These are phyloP conservation scores for Iphiclides podalirius DNA, from an alignment of 2,888 invertebrate genomes.

Conservation along the genomic window DNA sequence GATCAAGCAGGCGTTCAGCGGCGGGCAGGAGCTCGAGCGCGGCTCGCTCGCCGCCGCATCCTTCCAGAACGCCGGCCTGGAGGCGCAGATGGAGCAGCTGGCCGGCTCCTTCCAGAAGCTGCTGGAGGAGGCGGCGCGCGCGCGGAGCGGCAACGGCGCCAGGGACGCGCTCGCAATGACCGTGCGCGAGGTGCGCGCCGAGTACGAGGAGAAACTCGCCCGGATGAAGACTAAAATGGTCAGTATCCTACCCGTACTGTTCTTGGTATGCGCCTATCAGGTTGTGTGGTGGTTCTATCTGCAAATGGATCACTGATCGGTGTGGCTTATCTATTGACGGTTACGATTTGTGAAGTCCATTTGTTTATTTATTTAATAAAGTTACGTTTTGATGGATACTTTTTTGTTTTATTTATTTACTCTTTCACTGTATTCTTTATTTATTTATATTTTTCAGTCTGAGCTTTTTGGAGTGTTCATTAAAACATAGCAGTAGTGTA, in stretches of 20 bases:
- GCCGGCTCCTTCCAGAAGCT: constrained; percentile 66
- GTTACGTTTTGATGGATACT: constrained; percentile 57
- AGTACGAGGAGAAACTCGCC: constrained; percentile 87
- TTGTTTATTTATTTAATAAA: constrained; percentile 42
- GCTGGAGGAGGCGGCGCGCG: constrained; percentile 53
- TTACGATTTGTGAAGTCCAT: constrained; percentile 53
- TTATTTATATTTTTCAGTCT: constrained; percentile 21
- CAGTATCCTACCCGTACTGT: constrained; percentile 75
- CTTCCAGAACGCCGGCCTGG: constrained; percentile 59
- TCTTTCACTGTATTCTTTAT: no score
- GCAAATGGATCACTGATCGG: constrained; percentile 55
- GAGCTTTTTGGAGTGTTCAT: constrained; percentile 44
- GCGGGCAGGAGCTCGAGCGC: constrained; percentile 51
- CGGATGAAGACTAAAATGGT: constrained; percentile 91
- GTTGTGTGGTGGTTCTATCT: constrained; percentile 75
- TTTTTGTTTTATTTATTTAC: constrained; percentile 65
- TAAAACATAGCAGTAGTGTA: constrained; percentile 47
- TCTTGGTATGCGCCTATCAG: constrained; percentile 71
- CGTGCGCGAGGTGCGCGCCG: constrained; percentile 79
- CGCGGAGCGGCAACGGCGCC: constrained; percentile 48
- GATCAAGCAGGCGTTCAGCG: constrained; percentile 60
- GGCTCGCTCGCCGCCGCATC: constrained; percentile 43
- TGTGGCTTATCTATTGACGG: constrained; percentile 40
- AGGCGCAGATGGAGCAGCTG: constrained; percentile 62
- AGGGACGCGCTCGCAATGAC: constrained; percentile 50